A percentile compares a stretch with the other conserved stretches of the same genome.
Conservation (phyloP, 2,888 invertebrate genomes). For the Cacoxenus indagator region DNA sequence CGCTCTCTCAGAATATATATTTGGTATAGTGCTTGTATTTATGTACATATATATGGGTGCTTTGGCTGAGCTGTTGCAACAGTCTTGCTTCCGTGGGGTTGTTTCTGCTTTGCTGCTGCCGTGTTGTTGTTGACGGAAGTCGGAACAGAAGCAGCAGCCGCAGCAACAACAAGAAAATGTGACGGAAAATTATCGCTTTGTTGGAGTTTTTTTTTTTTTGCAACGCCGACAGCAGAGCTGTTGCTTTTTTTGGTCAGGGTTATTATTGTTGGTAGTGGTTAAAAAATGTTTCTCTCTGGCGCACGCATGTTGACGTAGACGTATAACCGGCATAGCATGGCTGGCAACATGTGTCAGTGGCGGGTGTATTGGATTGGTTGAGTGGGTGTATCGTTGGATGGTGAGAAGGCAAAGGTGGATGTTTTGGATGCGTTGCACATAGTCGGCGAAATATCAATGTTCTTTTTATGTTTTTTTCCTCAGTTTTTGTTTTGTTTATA, state of each 20-base stretch:
- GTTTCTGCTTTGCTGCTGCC: conserved; percentile 24
- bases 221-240: background rate
- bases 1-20: no score
- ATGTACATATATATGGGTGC: no score
- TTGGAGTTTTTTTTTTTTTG: conserved; percentile 34
- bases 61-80: no score
- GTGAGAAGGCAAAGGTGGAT: no score
- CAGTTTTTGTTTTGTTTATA: no score
- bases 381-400: no score
- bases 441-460: no score
- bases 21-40: no score
- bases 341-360: background rate
- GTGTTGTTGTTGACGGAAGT: conserved; percentile 56
- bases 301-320: no score
- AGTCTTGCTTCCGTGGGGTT: background rate
- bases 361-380: no score
- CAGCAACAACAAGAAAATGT: background rate
- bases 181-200: conserved; percentile 25
- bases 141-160: conserved; percentile 7
- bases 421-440: no score
- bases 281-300: background rate
- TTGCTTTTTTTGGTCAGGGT: background rate
- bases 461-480: no score
- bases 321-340: background rate
- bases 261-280: background rate